phyloP scores from a whole-genome alignment of 2,888 invertebrate genomes.

The Nudaria mundana region DNA sequence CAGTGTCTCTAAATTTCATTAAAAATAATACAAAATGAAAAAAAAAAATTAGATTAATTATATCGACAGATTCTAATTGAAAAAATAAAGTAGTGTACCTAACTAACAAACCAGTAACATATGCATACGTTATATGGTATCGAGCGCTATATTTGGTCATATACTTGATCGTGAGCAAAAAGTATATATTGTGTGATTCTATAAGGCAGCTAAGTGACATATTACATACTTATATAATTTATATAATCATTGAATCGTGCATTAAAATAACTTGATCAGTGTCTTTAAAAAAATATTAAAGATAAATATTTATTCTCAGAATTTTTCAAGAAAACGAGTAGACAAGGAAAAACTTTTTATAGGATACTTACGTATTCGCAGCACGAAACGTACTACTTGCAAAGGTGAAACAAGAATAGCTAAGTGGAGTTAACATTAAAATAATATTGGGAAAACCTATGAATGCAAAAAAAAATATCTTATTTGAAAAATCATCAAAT shows the following conservation, averaged over 20 bases:
- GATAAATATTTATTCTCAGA: conserved; percentile 2
- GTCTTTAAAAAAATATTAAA: neutral
- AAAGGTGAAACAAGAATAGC: conserved; percentile 17
- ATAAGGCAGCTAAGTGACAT: conserved; percentile 7
- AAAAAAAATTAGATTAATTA: neutral
- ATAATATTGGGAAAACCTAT: neutral
- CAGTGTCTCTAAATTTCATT: conserved; percentile 15
- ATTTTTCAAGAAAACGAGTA: conserved; percentile 8
- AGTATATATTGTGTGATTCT: conserved; percentile 11
- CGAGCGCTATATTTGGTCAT: conserved; percentile 20
- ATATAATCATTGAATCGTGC: conserved; percentile 1
- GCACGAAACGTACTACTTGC: conserved; percentile 11
- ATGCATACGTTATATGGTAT: too few species aligned
- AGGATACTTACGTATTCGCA: conserved; percentile 20
- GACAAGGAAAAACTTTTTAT: conserved; percentile 15
- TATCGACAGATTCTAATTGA: neutral
- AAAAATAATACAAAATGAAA: neutral
- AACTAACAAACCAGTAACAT: conserved; percentile 12
- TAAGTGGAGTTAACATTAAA: conserved; percentile 4
- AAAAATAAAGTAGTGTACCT: conserved; percentile 4
- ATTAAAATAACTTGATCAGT: neutral
- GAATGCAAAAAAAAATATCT: neutral
- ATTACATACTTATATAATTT: conserved; percentile 4
- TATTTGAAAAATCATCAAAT: neutral
- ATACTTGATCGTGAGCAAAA: conserved; percentile 19